Base-by-base conservation (phyloP, 1,140 invertebrate species). In the Gryllus bimaculatus region DNA sequence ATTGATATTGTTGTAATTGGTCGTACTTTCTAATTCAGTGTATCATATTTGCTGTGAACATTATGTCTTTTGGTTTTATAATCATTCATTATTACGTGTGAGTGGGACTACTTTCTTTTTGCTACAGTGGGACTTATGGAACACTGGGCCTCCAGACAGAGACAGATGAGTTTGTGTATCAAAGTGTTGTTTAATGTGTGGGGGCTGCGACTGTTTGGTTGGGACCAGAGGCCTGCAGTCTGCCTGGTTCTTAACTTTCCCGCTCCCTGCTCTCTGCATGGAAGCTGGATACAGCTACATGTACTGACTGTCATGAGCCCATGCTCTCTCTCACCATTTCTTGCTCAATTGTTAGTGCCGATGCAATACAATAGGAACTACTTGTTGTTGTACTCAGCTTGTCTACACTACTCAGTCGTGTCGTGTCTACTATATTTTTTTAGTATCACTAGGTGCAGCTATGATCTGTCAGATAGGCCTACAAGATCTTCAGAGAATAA, bases 371-470 rank as follows among this genome's bases (percentile, higher is more conserved):
- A 66, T 66, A 66, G 54, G 54, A 66, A 66, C 54, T 66, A 66
- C 54, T 66, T 66, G 54, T 66, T 66, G 54, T 66, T 66, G 54
- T 66, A 66, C 54, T 66, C 54, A 66, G 54, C 54, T 66, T 66
- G 54, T 66, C 54, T 66, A 66, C 54, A 66, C 54, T 66, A 66
- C 54, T 66, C 54, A 66, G 54, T 66, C 54, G 18, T 66, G 54
- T 66, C 54, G 54, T 66, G 54, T 66, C 54, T 66, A 66, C 54
- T 66, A 66, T 66, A 66, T 66, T 66, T 66, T 66, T 66, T 66
- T 66, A 66, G 54, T 66, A 66, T 66, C 10, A 66, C 54, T 66
- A 66, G 54, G 54, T 66, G 54, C 54, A 66, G 54, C 54, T 66
- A 66, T 66, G 54, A 66, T 66, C 54, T 66, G 54, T 66, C 54